Base-by-base conservation (phyloP, 2,888 invertebrate genomes). In the Lasioglossum calceatum region DNA sequence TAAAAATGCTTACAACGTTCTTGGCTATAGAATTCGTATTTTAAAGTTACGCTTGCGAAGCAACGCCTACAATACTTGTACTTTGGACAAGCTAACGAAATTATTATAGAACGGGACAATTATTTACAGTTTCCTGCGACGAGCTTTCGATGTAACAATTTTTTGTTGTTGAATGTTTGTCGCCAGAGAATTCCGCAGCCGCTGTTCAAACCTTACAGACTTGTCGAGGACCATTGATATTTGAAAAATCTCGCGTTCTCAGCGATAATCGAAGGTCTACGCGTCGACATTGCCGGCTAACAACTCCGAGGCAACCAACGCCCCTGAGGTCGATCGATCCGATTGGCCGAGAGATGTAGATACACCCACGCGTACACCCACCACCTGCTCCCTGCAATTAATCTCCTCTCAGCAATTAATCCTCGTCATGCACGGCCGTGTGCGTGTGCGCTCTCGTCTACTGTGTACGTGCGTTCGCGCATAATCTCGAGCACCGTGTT, bases 331-430 rank as follows among this genome's bases (percentile, higher is more conserved):
- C 87, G 88, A 88, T 88, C 89, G 89, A 89, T 88, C 87, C 87
- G 89, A 89, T 88, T 84, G 87, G 89, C 79, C 87, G 85, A 85
- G 83, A 85, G 88, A 88, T 71, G 87, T 77, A 75, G 87, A 82
- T 85, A 88, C 85, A 87, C 79, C 82, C 88, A 81, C 88, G 87
- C 88, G 85, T 84, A 85, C 85, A 88, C 88, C 83, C 84, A 86
- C 89, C 85, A 84, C 85, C 85, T 85, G 84, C 81, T 77, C 85
- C 78, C 82, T 78, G 89, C 88, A 90, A 92, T 92, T 91, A 91
- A 92, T 91, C 92, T 87, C 79, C 87, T 89, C 85, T 87, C 88
- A 78, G 90, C 91, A 88, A 92, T 92, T 91, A 90, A 92, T 91
- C 88, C 87, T 88, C 86, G 78, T 81, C 85, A 80, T 71, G 81